Base-by-base conservation (phyloP, 2,797 vertebrate genomes). In the Scyliorhinus canicula region DNA sequence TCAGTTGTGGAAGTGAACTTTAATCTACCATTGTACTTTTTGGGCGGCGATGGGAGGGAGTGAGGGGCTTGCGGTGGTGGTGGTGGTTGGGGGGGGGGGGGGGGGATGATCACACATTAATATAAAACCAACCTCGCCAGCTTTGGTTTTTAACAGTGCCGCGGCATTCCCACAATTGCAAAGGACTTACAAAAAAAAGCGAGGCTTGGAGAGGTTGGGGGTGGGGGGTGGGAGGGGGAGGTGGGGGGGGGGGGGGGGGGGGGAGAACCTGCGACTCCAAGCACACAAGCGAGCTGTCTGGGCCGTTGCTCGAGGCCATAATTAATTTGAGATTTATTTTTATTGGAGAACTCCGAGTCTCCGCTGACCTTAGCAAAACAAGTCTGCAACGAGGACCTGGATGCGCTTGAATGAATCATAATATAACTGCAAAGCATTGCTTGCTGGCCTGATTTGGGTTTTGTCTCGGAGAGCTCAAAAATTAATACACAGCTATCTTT, bases 261-360 rank as follows among this genome's bases (percentile, higher is more conserved):
- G 69, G 96, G 96, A 96, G 97, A 97, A 97, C 97, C 97, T 96
- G 90, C 96, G 97, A 97, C 96, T 97, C 97, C 97, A 97, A 96
- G 96, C 96, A 97, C 97, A 98, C 97, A 98, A 97, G 98, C 98
- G 97, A 97, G 98, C 97, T 96, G 98, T 98, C 98, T 99, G 98
- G 98, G 97, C 98, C 97, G 98, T 98, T 96, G 98, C 99, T 99
- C 97, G 96, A 97, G 98, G 98, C 98, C 98, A 98, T 98, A 98
- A 99, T 99, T 99, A 99, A 99, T 99, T 98, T 98, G 98, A 99
- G 98, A 99, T 99, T 99, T 99, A 98, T 99, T 99, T 99, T 98
- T 99, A 98, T 99, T 99, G 98, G 98, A 99, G 98, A 98, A 98
- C 98, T 91, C 97, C 97, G 97, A 98, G 98, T 98, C 98, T 99